Percentiles rank a stretch among this genome's conserved stretches.
These are phyloP conservation scores for Turritopsis rubra DNA, from an alignment of 30 jellyfish, hydroid and myxozoan species.

Conservation along the genomic window DNA sequence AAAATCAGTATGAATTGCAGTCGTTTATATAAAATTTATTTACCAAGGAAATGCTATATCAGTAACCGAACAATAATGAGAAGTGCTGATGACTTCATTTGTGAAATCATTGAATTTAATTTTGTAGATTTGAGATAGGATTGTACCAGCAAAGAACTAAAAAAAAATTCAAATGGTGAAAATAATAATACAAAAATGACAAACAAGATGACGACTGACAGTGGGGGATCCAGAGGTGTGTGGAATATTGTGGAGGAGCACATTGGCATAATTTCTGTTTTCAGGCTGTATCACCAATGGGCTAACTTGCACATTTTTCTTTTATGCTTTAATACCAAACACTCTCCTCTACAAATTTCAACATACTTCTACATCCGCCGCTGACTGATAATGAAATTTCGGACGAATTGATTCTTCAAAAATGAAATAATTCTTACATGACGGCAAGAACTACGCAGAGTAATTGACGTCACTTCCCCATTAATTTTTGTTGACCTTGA, in stretches of 20 bases:
- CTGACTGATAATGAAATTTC: no score
- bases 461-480: slow-evolving; percentile 76
- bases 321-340: no score
- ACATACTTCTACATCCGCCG: no score
- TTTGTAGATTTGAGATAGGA: slow-evolving; percentile 64
- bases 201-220: slow-evolving; percentile 64
- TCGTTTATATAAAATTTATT: no score
- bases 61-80: slow-evolving; percentile 77
- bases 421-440: neutral
- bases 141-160: slow-evolving; percentile 91
- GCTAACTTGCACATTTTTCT: no score
- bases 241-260: no score
- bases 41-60: slow-evolving; percentile 86
- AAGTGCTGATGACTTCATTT: slow-evolving; percentile 61
- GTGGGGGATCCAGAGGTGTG: slow-evolving; percentile 75
- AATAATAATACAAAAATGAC: slow-evolving; percentile 28
- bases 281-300: no score
- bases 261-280: no score
- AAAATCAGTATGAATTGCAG: no score
- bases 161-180: neutral
- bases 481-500: slow-evolving; percentile 71
- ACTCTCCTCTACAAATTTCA: no score
- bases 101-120: slow-evolving; percentile 65
- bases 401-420: no score
- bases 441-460: slow-evolving; percentile 34